Conservation (phyloP, 2,797 vertebrate genomes). For the Mallotus villosus region DNA sequence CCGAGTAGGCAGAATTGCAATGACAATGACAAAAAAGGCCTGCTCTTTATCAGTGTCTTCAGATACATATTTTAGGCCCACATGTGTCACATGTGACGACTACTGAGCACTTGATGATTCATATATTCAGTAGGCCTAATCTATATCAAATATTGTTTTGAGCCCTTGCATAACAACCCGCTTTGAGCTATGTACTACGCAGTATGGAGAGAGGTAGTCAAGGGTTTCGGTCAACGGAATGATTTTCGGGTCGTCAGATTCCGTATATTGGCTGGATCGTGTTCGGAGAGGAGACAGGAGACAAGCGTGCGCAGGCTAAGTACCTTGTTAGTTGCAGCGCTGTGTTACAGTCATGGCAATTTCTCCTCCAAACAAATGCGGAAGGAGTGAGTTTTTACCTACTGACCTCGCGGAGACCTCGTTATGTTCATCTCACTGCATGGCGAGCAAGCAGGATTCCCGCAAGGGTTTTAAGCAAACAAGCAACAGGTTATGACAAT, state of each 20-base stretch:
- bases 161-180: background rate
- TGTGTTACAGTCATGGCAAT: background rate
- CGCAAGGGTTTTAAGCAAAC: constrained; percentile 13
- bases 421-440: constrained; percentile 9
- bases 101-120: no score
- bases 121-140: background rate
- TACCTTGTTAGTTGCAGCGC: constrained; percentile 12
- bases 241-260: background rate
- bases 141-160: background rate
- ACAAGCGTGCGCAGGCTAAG: constrained; percentile 4
- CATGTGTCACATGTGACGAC: no score
- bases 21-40: no score
- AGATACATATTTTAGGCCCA: no score
- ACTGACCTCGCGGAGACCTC: constrained; percentile 21
- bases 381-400: background rate
- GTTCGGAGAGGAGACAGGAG: background rate
- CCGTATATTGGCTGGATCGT: background rate
- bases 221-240: background rate
- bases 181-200: background rate
- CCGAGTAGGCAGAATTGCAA: no score
- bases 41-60: no score
- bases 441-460: background rate
- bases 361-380: background rate
- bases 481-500: constrained; percentile 2
- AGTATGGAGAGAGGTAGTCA: no score